These are phyloP conservation scores for Edolisoma coerulescens DNA, from an alignment of 2,113 vertebrate genomes.

Conservation along the genomic window DNA sequence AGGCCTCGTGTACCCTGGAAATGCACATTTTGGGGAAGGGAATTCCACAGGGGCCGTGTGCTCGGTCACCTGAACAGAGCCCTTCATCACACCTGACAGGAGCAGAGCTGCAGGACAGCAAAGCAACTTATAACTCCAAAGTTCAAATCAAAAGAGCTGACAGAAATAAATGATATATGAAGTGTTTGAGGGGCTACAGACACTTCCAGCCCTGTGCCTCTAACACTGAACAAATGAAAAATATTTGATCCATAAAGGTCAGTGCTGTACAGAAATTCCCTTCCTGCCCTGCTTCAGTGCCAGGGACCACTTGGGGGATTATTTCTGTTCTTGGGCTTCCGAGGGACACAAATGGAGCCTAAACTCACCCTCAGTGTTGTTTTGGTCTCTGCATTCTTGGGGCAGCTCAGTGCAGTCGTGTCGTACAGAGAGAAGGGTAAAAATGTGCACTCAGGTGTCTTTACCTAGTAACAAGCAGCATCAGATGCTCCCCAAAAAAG, in stretches of 20 bases:
- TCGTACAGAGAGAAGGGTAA: not conserved
- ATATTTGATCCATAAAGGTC: slow-evolving; percentile 16
- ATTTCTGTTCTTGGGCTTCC: not conserved
- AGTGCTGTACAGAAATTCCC: not conserved
- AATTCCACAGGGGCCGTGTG: not conserved
- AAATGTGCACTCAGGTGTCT: not conserved
- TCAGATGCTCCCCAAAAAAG: not conserved
- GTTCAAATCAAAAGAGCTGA: not conserved
- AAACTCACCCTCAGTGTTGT: not conserved
- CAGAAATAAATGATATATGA: not conserved
- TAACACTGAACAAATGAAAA: not conserved
- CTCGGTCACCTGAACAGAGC: not conserved
- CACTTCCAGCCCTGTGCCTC: not conserved
- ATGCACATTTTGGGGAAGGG: not conserved
- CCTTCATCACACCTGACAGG: slow-evolving; percentile 12
- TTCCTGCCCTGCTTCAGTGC: not conserved
- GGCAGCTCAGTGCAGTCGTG: not conserved
- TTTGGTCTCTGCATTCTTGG: not conserved
- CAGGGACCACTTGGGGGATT: not conserved
- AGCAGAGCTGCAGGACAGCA: not conserved
- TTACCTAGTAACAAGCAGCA: not conserved
- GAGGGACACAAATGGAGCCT: not conserved
- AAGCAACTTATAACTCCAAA: not conserved
- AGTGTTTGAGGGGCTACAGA: not conserved
- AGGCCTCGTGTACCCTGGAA: not conserved